Percentiles rank a stretch among this genome's conserved stretches.
Conservation (phyloP, 2,888 invertebrate genomes). For the Drosophila borborema region DNA sequence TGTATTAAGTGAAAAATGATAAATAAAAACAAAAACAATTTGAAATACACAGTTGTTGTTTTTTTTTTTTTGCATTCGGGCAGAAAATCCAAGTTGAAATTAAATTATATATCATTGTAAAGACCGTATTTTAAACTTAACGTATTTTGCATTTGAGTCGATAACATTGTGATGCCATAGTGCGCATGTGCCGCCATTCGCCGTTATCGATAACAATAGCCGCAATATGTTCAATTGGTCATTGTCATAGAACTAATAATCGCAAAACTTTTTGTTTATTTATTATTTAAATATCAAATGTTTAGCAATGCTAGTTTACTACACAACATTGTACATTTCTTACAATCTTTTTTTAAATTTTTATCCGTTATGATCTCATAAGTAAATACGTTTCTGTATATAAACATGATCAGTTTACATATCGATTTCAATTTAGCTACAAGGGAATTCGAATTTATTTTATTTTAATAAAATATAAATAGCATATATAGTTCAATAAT, state of each 20-base stretch:
- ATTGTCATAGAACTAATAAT: not conserved
- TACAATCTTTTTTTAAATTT: not conserved
- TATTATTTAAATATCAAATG: not conserved
- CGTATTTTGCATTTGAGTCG: not conserved
- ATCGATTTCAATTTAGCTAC: not conserved
- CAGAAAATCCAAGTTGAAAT: not conserved
- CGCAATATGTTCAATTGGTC: not conserved
- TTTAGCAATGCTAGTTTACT: not conserved
- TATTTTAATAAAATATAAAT: not conserved
- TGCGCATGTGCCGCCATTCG: too few species aligned
- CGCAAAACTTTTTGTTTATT: not conserved
- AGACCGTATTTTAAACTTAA: too few species aligned
- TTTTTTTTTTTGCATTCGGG: not conserved
- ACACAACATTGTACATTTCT: not conserved
- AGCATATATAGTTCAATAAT: not conserved
- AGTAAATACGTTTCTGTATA: not conserved
- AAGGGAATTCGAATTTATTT: not conserved
- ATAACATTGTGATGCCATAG: not conserved
- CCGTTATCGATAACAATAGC: not conserved
- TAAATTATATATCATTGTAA: too few species aligned
- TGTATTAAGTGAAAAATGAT: conserved; percentile 75
- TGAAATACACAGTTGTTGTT: conserved; percentile 18
- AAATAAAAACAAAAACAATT: conserved; percentile 65
- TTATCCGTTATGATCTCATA: not conserved
- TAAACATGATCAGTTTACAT: not conserved